phyloP scores from a whole-genome alignment of 2,113 vertebrate species.

The Amblyopsis rosae region DNA sequence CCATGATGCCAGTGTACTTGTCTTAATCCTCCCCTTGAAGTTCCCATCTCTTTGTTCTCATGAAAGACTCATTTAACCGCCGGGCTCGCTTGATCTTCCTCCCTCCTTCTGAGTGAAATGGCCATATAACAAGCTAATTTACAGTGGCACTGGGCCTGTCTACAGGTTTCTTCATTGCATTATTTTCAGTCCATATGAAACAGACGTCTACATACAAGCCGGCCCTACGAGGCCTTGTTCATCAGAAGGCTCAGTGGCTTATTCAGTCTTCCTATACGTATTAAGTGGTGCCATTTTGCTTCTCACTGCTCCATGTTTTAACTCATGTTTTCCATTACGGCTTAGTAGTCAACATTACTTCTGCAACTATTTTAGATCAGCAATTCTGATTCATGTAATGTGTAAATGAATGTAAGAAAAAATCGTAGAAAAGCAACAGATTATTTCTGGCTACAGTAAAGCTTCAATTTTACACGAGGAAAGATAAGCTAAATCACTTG shows the following conservation, averaged over 20 bases:
- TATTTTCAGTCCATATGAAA: constrained; percentile 47
- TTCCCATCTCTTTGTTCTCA: not conserved
- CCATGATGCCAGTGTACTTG: not conserved
- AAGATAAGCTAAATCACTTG: constrained; percentile 45
- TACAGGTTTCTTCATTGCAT: constrained; percentile 13
- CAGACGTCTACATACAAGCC: constrained; percentile 29
- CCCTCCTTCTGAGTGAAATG: constrained; percentile 17
- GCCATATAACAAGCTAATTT: constrained; percentile 48
- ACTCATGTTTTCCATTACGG: too few relatives aligned
- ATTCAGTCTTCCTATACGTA: constrained; percentile 48
- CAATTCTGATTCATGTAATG: not conserved
- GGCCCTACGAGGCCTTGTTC: constrained; percentile 49
- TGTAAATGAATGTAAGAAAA: not conserved
- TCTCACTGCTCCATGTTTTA: constrained; percentile 17
- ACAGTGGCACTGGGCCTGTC: constrained; percentile 11
- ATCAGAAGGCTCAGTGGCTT: constrained; percentile 56
- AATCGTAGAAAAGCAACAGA: constrained; percentile 6
- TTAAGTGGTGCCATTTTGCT: constrained; percentile 18
- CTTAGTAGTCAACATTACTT: not conserved
- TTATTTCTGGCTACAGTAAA: constrained; percentile 27
- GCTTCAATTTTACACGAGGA: constrained; percentile 26
- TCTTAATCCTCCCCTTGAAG: not conserved
- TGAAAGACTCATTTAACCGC: constrained; percentile 37
- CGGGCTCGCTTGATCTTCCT: constrained; percentile 16
- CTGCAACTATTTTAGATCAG: not conserved